These are phyloP conservation scores for Alligator sinensis DNA, from an alignment of 2,113 vertebrate genomes.

Conservation along the genomic window DNA sequence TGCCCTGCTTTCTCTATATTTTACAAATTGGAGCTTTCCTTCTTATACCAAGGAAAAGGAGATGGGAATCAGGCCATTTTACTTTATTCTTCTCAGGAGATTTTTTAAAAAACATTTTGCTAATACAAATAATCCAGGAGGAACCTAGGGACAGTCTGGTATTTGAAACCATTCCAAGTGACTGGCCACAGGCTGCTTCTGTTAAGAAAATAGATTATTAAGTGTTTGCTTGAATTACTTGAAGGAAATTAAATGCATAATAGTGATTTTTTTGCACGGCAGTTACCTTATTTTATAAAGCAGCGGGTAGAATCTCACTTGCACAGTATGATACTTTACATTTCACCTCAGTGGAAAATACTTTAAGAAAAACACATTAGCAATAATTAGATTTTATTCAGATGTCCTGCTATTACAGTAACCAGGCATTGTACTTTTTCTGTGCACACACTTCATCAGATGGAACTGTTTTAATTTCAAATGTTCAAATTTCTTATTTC, in stretches of 20 bases:
- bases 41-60: neutral
- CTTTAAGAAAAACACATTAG: neutral
- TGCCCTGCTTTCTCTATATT: too few species aligned
- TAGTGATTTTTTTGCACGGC: neutral
- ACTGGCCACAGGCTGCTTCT: neutral
- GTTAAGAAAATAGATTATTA: neutral
- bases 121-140: slow-evolving; percentile 1
- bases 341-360: neutral
- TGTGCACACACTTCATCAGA: slow-evolving; percentile 3
- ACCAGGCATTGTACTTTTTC: neutral
- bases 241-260: neutral
- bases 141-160: neutral
- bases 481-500: neutral
- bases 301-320: slow-evolving; percentile 28
- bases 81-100: neutral
- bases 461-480: neutral
- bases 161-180: neutral
- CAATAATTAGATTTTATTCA: slow-evolving; percentile 1
- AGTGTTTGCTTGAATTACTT: slow-evolving; percentile 6
- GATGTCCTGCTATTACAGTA: neutral
- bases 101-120: slow-evolving; percentile 15
- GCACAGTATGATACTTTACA: neutral
- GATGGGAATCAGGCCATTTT: slow-evolving; percentile 17
- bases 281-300: neutral
- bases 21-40: too few species aligned